Evolutionary conservation across 2,888 invertebrate genomes (phyloP), one percentile per base, ranked within the genome.

Genomic region (Hydrotaea cyrtoneurina): DNA sequence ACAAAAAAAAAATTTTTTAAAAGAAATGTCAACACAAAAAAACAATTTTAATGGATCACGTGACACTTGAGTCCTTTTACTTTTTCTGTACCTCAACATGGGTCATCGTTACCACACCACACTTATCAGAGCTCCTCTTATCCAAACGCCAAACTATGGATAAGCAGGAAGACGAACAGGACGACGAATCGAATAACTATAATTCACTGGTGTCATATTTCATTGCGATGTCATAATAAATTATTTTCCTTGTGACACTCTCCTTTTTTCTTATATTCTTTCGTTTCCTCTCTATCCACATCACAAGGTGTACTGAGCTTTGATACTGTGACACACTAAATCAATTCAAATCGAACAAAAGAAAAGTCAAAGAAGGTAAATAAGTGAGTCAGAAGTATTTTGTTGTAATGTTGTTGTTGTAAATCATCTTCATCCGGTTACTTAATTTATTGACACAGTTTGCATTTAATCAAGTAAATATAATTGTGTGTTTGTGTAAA

Each of bases 191-290:
- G 8, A 31, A 21, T 15, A 15, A 69, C 46, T 23, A 46, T 69
- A 69, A 69, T 43, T 69, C 39, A 69, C 69, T 43, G 5, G 46
- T 69, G 57, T 15, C 80, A 69, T 80, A 57, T 74, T 39, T 62
- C 59, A 75, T 69, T 46, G 15, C 21, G 13, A 46, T 80, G 59
- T 50, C 69, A 71, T 71, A 69, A 75, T 75, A 80, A 75, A 71
- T 80, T 59, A 80, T 15, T 17, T 69, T 31, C 10, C 26, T 55
- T 79, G 26, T 73, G 53, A 10, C 46, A 59, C 13, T 39, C 39
- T 39, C 39, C 3, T 10, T 39, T 1, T 39, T 13, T 39, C 4
- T 39, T 10, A 2, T 8, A 8, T 39, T 39, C 39, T 39, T 39
- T 11, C 39, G 13, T 39, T 39, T 13, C 2, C 39, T 39, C 39